These are phyloP conservation scores for Upupa epops DNA, from an alignment of 2,113 vertebrate genomes.

Conservation along the genomic window DNA sequence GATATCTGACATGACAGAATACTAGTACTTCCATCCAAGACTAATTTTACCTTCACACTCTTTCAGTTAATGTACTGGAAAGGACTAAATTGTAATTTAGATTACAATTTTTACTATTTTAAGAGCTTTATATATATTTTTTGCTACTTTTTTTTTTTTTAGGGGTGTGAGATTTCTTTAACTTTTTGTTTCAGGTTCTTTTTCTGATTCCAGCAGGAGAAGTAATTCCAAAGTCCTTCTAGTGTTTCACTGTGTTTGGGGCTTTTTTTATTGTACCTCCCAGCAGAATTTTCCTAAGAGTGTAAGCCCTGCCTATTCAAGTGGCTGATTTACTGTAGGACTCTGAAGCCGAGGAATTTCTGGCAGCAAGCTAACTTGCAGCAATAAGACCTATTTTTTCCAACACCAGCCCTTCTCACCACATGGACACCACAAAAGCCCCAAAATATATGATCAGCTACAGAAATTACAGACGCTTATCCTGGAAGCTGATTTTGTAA, in stretches of 20 bases:
- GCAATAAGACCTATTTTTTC: conserved; percentile 6
- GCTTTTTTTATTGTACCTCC: not conserved
- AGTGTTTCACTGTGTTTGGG: not conserved
- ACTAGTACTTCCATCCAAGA: not conserved
- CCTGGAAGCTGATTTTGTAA: conserved; percentile 19
- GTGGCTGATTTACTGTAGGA: conserved; percentile 19
- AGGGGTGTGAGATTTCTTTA: not conserved
- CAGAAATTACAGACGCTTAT: not conserved
- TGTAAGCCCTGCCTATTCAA: conserved; percentile 5
- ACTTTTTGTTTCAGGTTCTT: not conserved
- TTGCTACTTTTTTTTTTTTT: too few relatives aligned
- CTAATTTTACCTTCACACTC: not conserved
- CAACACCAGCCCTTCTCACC: not conserved
- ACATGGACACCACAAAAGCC: not conserved
- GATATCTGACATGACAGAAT: not conserved
- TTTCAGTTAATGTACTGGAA: too few relatives aligned
- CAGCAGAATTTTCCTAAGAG: conserved; percentile 37
- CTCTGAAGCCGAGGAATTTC: not conserved
- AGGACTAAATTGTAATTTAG: too few relatives aligned
- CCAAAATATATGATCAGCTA: conserved; percentile 21
- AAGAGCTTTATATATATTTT: too few relatives aligned
- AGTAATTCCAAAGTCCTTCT: not conserved
- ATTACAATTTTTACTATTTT: too few relatives aligned
- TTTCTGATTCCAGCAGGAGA: not conserved
- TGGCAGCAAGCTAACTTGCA: conserved; percentile 1